A percentile compares a stretch with the other conserved stretches of the same genome.
Conservation (phyloP, 2,888 invertebrate species). For the Tetropium fuscum region DNA sequence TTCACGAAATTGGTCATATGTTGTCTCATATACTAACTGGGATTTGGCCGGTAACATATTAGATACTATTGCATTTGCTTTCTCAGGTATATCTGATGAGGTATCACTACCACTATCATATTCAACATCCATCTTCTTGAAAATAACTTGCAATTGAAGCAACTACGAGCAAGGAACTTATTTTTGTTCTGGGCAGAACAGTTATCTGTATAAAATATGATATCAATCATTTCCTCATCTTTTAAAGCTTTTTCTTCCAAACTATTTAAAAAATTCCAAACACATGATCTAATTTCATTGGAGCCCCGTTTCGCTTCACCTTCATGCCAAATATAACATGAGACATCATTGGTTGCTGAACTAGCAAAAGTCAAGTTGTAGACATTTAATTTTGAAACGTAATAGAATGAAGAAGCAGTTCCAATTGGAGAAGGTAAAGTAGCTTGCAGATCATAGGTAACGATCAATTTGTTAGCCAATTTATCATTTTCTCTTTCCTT, state of each 20-base stretch:
- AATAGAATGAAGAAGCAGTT: conserved; percentile 22
- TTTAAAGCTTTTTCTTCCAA: not conserved
- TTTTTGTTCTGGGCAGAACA: conserved; percentile 8
- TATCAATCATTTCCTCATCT: not conserved
- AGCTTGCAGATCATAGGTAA: conserved; percentile 18
- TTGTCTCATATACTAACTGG: no score
- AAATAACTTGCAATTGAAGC: no score
- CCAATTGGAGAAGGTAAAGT: conserved; percentile 22
- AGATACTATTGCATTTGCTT: no score
- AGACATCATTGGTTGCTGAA: not conserved
- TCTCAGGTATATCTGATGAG: no score
- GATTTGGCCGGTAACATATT: no score
- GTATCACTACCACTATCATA: no score
- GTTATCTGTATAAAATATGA: conserved; percentile 22
- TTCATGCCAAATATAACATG: conserved; percentile 15
- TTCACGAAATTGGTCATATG: no score
- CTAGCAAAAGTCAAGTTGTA: not conserved
- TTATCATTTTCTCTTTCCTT: conserved; percentile 9
- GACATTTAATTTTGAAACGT: conserved; percentile 11
- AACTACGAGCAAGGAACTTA: no score
- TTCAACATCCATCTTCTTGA: no score
- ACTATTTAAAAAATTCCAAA: conserved; percentile 1
- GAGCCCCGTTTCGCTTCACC: not conserved
- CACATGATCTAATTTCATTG: conserved; percentile 6
- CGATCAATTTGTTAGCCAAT: not conserved